Evolutionary conservation across 2,888 invertebrate genomes (phyloP).

Genomic region (Sinodicranocentrus sp.): DNA sequence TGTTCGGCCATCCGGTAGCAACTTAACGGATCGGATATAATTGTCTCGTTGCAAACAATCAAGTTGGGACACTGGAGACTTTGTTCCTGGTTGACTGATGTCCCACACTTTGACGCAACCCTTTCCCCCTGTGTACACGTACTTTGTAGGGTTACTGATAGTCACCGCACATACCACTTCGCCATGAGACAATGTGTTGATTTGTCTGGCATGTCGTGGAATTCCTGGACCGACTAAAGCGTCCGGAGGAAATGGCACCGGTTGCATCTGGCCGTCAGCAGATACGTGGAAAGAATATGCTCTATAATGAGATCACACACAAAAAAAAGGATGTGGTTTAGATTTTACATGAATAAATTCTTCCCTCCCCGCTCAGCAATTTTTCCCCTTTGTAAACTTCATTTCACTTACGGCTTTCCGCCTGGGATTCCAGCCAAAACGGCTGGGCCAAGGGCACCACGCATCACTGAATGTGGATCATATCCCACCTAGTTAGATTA

Average conservation of each 20-base stretch:
- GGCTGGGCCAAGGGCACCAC: conserved; percentile 82
- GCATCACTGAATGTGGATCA: conserved; percentile 84
- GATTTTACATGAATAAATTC: too few relatives aligned
- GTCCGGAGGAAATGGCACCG: conserved; percentile 96
- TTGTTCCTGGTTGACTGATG: conserved; percentile 91
- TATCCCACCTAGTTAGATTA: conserved; percentile 81
- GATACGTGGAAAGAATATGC: conserved; percentile 97
- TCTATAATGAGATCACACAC: conserved; percentile 81
- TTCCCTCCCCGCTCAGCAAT: too few relatives aligned
- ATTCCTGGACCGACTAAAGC: conserved; percentile 95
- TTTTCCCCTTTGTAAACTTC: too few relatives aligned
- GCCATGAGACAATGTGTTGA: conserved; percentile 95
- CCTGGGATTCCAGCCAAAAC: conserved; percentile 78
- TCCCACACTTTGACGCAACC: conserved; percentile 99
- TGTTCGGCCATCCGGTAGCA: conserved; percentile 94
- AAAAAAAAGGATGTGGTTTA: too few relatives aligned
- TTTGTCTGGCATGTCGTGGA: conserved; percentile 94
- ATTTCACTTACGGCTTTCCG: conserved; percentile 94
- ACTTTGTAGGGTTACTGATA: conserved; percentile 94
- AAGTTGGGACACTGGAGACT: conserved; percentile 93
- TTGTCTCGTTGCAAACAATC: conserved; percentile 97
- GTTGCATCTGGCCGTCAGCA: conserved; percentile 92
- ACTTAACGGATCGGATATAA: conserved; percentile 96
- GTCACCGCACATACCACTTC: conserved; percentile 99
- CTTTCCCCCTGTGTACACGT: conserved; percentile 97